Evolutionary conservation across 2,113 vertebrate species (phyloP).

Genomic region (Vulpes lagopus): DNA sequence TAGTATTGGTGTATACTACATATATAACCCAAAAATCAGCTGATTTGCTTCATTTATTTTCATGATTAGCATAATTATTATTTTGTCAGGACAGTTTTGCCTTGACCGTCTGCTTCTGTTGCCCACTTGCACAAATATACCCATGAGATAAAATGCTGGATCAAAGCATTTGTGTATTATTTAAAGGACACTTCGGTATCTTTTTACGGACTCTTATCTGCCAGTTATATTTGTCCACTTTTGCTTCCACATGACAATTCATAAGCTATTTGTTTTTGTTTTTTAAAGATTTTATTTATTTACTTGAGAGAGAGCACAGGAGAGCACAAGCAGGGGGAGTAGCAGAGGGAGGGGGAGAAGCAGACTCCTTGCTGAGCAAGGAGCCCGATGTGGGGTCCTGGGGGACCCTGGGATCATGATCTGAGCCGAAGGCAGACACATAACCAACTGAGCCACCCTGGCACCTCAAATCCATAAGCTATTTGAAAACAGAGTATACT

Average conservation of each 20-base stretch:
- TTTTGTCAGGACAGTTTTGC: not conserved
- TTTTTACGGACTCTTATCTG: conserved; percentile 20
- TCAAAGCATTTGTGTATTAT: not conserved
- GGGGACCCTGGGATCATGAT: no score
- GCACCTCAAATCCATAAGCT: not conserved
- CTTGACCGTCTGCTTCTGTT: not conserved
- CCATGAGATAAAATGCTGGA: not conserved
- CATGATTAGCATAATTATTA: not conserved
- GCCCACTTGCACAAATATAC: not conserved
- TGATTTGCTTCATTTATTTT: not conserved
- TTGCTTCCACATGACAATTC: not conserved
- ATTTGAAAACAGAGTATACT: not conserved
- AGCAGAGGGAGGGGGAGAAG: no score
- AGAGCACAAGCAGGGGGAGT: no score
- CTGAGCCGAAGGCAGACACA: no score
- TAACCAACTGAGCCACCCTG: no score
- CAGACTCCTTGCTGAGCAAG: no score
- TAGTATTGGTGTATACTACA: not conserved
- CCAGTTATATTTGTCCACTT: not conserved
- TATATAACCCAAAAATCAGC: not conserved
- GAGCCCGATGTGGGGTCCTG: no score
- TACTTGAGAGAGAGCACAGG: no score
- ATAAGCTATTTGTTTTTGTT: not conserved
- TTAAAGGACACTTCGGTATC: not conserved
- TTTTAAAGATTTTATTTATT: no score